Conservation (phyloP, 1,140 invertebrate genomes). For the Platyscapa corneri region DNA sequence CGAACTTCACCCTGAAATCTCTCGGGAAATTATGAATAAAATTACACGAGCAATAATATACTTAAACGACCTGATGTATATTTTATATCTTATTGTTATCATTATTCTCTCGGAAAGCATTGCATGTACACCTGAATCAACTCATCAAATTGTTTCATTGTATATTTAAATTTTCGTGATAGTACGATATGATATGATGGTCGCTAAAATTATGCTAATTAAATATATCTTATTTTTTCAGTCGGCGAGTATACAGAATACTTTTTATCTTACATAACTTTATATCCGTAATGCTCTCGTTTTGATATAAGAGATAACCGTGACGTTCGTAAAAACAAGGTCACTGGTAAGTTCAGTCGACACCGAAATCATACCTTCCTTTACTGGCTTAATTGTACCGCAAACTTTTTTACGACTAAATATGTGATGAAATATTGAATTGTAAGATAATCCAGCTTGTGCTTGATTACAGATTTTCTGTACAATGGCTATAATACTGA, state of each 20-base stretch:
- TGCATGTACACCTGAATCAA: constrained; percentile 11
- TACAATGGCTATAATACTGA: neutral
- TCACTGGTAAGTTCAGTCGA: neutral
- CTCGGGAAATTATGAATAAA: neutral
- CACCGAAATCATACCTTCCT: neutral
- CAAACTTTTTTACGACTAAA: neutral
- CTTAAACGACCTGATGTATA: neutral
- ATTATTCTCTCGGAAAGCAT: neutral
- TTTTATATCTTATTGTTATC: constrained; percentile 12
- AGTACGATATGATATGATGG: neutral
- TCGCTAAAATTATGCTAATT: neutral
- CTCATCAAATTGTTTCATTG: neutral
- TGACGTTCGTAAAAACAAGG: neutral
- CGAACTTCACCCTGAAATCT: neutral
- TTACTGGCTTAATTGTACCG: neutral
- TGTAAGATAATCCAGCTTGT: neutral
- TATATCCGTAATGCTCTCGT: neutral
- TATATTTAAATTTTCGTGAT: neutral
- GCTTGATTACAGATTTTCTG: neutral
- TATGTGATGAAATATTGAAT: neutral
- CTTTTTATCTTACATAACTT: neutral
- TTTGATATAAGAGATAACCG: neutral
- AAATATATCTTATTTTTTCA: neutral
- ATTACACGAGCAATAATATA: neutral
- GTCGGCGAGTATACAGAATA: neutral